Evolutionary conservation across 2,113 vertebrate genomes (phyloP), one percentile per base, ranked within the genome.

Genomic region (Pomatorhinus ruficollis): DNA sequence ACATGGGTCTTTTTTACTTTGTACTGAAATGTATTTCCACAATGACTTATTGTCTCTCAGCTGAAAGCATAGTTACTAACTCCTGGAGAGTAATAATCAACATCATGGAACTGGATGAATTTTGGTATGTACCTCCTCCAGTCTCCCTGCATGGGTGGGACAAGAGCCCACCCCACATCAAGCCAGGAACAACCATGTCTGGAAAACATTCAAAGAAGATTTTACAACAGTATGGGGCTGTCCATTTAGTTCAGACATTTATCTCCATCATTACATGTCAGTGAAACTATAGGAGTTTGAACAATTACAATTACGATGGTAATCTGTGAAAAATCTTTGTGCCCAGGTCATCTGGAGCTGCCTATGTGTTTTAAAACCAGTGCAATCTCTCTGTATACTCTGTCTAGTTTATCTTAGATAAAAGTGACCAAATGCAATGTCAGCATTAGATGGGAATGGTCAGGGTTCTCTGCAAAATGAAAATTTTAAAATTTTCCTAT

Each of bases 101-200:
- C 8, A 33, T 18, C 17, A 49, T 4, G 3, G 35, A 78, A n/a
- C 7, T 23, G 23, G 19, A 89, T 15, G 12, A 75, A 44, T 39
- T 78, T 71, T 25, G n/a, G 5, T 35, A 87, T 20, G 2, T 9
- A 42, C 6, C 4, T 84, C 5, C 15, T 89, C 8, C n/a, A 72
- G 19, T 12, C 8, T 90, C 19, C 11, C 14, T 57, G 18, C 72
- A n/a, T 10, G 16, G 9, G 10, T n/a, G 10, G 11, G 6, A n/a
- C 1, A 3, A 6, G 12, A 52, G 10, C 6, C 15, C 19, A 37
- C 1, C 1, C 15, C 59, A 60, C 15, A 57, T 35, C 22, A 79
- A 31, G 15, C 8, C 24, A 68, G 28, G 39, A 49, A 35, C 19
- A 80, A 31, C 6, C 4, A 2, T 52, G 10, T 21, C 7, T 61